Percentiles rank a stretch among this genome's conserved stretches.
Evolutionary conservation across 2,888 invertebrate genomes (phyloP).

Genomic region (Blastobasis lacticolella): DNA sequence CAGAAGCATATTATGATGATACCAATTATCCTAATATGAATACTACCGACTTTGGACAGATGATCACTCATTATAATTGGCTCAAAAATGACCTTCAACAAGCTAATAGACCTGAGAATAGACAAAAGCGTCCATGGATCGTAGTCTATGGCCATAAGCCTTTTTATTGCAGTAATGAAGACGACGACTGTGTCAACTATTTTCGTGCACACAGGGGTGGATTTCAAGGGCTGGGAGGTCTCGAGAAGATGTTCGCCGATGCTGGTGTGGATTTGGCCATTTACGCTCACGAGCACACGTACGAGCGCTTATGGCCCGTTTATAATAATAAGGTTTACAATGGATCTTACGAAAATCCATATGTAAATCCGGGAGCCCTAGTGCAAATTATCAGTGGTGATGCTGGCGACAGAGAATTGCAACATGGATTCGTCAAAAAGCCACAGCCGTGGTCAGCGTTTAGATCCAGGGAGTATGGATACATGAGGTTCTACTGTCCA

Average conservation of each 20-base stretch:
- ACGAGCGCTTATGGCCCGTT: background rate
- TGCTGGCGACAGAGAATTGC: background rate
- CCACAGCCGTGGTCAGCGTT: background rate
- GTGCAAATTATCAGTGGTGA: background rate
- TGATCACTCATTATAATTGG: background rate
- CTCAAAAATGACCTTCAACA: background rate
- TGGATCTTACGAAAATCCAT: background rate
- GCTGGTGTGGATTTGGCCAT: background rate
- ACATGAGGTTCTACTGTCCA: background rate
- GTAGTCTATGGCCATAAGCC: slow-evolving; percentile 84
- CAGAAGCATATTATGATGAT: background rate
- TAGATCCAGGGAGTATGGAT: background rate
- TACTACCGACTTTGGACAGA: background rate
- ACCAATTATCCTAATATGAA: background rate
- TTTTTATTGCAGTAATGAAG: slow-evolving; percentile 80
- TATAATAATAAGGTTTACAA: background rate
- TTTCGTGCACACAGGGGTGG: background rate
- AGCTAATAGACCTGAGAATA: background rate
- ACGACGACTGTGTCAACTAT: background rate
- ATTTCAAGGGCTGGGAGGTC: too few relatives aligned
- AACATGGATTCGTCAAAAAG: background rate
- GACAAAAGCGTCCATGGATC: slow-evolving; percentile 79
- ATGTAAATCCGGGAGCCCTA: background rate
- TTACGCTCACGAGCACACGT: background rate
- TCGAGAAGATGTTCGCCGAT: background rate